Evolutionary conservation across 1,140 invertebrate species (phyloP).

Genomic region (Diachasmimorpha longicaudata): DNA sequence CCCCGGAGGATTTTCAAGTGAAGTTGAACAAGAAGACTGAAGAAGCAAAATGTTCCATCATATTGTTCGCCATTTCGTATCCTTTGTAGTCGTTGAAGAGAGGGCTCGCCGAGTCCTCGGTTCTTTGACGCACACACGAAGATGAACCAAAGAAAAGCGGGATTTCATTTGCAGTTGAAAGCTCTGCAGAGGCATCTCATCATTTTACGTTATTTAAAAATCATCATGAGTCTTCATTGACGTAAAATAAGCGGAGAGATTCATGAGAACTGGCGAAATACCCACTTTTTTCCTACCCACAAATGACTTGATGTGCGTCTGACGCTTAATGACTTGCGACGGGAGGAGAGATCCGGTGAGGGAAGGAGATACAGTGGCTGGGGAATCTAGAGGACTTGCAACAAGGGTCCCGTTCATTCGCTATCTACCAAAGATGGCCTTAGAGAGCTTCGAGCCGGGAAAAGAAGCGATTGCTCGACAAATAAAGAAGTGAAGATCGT

Average conservation of each 20-base stretch:
- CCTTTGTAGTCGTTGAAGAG: not conserved
- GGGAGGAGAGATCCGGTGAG: not conserved
- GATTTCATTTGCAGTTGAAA: not conserved
- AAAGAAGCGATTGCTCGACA: not conserved
- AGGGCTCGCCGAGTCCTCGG: not conserved
- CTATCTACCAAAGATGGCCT: slow-evolving; percentile 24
- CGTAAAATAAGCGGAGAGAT: not conserved
- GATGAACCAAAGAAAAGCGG: not conserved
- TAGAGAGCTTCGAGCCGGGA: not conserved
- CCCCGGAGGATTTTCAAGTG: not conserved
- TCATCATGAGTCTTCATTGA: not conserved
- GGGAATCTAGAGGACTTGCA: not conserved
- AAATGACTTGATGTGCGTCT: slow-evolving; percentile 19
- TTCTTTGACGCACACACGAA: not conserved
- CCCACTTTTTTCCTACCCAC: not conserved
- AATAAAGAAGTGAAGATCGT: not conserved
- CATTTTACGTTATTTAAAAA: not conserved
- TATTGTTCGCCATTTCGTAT: not conserved
- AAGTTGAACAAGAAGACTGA: not conserved
- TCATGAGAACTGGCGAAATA: not conserved
- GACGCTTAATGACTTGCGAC: slow-evolving; percentile 25
- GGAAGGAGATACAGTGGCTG: not conserved
- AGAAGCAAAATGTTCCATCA: not conserved
- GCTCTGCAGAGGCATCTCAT: not conserved
- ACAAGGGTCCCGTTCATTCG: slow-evolving; percentile 33